These are phyloP conservation scores for Podargus strigoides DNA, from an alignment of 2,797 vertebrate genomes.

Conservation along the genomic window DNA sequence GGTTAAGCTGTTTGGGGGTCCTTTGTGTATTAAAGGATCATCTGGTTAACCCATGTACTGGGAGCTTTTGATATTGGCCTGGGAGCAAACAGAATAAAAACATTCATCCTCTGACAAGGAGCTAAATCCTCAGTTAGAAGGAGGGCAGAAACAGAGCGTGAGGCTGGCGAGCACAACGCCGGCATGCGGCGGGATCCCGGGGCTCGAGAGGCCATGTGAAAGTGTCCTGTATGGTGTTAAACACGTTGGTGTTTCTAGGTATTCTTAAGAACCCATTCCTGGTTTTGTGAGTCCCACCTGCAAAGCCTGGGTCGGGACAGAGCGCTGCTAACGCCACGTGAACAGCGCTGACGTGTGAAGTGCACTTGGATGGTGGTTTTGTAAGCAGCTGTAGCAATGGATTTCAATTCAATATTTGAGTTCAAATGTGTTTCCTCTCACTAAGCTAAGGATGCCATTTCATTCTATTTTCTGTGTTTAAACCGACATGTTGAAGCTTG, in stretches of 20 bases:
- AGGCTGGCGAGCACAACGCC: neutral
- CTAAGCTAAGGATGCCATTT: neutral
- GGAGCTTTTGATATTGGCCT: conserved; percentile 64
- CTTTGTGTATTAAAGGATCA: conserved; percentile 77
- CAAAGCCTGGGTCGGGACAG: neutral
- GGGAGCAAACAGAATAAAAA: conserved; percentile 62
- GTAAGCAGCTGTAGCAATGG: neutral
- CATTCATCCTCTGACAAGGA: conserved; percentile 57
- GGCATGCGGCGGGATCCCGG: accelerated
- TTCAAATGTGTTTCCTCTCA: neutral
- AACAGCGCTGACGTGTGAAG: accelerated
- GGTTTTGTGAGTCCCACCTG: neutral
- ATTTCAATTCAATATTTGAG: neutral
- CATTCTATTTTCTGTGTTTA: neutral
- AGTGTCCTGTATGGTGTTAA: neutral
- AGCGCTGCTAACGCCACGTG: accelerated
- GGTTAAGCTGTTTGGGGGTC: conserved; percentile 75
- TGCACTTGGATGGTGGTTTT: accelerated
- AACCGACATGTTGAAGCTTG: accelerated
- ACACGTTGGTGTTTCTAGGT: accelerated
- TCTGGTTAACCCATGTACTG: conserved; percentile 75
- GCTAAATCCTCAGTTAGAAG: conserved; percentile 35
- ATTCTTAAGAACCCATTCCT: neutral
- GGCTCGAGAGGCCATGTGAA: neutral
- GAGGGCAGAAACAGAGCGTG: neutral